phyloP scores from a whole-genome alignment of 2,888 invertebrate species.

The Nymphalis urticae region DNA sequence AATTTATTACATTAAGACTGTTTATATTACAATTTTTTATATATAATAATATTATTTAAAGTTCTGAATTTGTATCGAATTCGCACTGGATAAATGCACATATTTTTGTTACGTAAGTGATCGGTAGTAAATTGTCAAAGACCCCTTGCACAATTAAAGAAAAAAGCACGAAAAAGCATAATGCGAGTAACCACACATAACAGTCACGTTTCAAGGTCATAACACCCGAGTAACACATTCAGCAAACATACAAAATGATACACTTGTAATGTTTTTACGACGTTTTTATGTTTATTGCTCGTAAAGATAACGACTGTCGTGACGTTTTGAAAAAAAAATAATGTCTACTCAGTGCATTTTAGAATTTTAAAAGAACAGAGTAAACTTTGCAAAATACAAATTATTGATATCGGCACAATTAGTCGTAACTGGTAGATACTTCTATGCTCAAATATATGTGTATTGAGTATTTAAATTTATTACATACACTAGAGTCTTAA shows the following conservation, averaged over 20 bases:
- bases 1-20: too few species aligned
- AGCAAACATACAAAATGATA: slow-evolving; percentile 25
- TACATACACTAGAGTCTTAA: not conserved
- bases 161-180: slow-evolving; percentile 63
- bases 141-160: slow-evolving; percentile 49
- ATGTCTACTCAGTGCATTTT: slow-evolving; percentile 37
- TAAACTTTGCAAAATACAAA: not conserved
- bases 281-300: slow-evolving; percentile 29
- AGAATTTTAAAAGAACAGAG: slow-evolving; percentile 36
- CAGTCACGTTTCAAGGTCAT: slow-evolving; percentile 35
- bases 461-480: not conserved
- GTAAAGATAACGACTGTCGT: slow-evolving; percentile 32
- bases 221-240: slow-evolving; percentile 35
- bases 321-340: slow-evolving; percentile 29
- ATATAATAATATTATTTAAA: too few species aligned
- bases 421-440: not conserved
- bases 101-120: not conserved
- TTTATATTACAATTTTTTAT: too few species aligned
- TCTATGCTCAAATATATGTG: not conserved
- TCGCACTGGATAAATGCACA: not conserved
- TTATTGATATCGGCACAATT: not conserved
- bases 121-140: slow-evolving; percentile 40
- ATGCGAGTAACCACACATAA: slow-evolving; percentile 47
- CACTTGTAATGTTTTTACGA: slow-evolving; percentile 26
- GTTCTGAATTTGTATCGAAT: too few species aligned